Base-by-base conservation (phyloP, 2,113 vertebrate species). In the Oryzias curvinotus region DNA sequence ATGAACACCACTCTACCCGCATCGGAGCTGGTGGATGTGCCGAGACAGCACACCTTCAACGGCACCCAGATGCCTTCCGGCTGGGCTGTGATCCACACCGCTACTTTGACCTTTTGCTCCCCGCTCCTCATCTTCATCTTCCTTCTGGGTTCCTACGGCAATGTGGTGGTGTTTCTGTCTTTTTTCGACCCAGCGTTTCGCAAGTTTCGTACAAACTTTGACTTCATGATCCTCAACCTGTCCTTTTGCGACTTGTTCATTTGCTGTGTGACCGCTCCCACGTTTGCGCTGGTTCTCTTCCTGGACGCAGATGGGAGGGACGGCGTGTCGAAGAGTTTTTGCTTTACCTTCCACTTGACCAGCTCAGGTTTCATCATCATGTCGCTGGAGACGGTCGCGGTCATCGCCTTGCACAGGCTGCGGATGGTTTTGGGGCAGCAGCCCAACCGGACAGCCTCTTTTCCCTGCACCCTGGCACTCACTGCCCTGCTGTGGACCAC, bases 231-330 rank as follows among this genome's bases (percentile, higher is more conserved):
- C 83, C 92, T 99, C 79, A 99, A 98, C 82, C 85, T 99, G 56
- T 97, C 96, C 61, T 96, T 98, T 88, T 98, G 96, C 1, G 97
- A 99, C 78, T 91, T 99, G 72, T 96, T 98, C 77, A 93, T 99
- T 16, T 99, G 96, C 23, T 95, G 94, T 0, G 93, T 96, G 68
- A 95, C 95, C 0, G 93, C 95, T 0, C 96, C 97, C 72, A 97
- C 96, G 95, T 96, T 99, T 14, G 93, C 94, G 0, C 91, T 96
- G 7, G 91, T 95, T 47, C 90, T 96, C 52, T 96, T 96, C 87
- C 88, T 95, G 26, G 94, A 93, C 17, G 89, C 93, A 0, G 88
- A 91, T 0, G 85, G 78, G 5, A 82, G 65, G 17, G 87, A 87
- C 0, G 88, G 91, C 0, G 87, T 96, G 5, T 95, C 96, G 0